Evolutionary conservation across 2,113 vertebrate genomes (phyloP).

Genomic region (Nothobranchius furzeri): DNA sequence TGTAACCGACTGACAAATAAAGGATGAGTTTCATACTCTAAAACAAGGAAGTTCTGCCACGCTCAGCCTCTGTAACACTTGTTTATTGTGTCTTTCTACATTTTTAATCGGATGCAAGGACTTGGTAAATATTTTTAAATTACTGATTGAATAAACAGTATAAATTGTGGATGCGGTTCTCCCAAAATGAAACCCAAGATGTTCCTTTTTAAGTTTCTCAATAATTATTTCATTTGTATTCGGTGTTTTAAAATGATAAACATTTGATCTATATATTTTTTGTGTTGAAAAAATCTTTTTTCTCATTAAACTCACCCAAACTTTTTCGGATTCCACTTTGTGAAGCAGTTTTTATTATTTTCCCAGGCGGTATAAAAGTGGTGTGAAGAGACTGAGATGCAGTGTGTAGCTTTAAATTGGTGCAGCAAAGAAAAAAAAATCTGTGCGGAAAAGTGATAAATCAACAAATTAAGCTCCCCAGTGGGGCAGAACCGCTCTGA

Average conservation of each 20-base stretch:
- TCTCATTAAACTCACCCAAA: neutral
- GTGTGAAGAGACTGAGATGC: neutral
- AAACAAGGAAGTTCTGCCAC: neutral
- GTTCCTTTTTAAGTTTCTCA: neutral
- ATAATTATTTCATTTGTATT: neutral
- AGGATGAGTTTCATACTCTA: neutral
- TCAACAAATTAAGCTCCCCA: conserved; percentile 2
- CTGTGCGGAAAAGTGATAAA: conserved; percentile 7
- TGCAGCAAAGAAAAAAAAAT: neutral
- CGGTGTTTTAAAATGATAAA: neutral
- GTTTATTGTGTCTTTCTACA: neutral
- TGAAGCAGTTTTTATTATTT: neutral
- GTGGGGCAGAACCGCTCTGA: neutral
- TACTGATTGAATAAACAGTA: neutral
- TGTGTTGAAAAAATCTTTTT: neutral
- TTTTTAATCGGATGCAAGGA: neutral
- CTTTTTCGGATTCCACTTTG: neutral
- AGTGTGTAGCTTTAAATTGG: neutral
- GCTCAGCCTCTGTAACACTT: neutral
- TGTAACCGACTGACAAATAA: neutral
- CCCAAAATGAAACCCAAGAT: neutral
- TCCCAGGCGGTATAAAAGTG: neutral
- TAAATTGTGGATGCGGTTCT: neutral
- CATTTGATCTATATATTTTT: neutral
- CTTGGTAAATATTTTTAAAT: too few species aligned